Evolutionary conservation across 2,888 invertebrate genomes (phyloP).

Genomic region (Dioctria rufipes): DNA sequence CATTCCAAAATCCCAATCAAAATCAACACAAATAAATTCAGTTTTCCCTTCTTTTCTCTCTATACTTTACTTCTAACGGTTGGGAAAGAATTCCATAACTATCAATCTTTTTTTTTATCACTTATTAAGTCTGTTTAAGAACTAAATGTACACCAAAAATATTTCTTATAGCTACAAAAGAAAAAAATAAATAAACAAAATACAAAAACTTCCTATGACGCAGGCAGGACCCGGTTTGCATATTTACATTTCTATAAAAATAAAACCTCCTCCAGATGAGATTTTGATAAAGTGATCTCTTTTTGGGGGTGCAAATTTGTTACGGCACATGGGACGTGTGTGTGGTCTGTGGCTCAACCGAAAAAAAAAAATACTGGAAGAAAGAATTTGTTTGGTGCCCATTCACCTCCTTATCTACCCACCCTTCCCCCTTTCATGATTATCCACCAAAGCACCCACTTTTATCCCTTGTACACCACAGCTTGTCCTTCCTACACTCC

Average conservation of each 20-base stretch:
- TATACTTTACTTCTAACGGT: too few species aligned
- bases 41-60: too few species aligned
- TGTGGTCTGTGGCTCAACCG: constrained; percentile 34
- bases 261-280: constrained; percentile 30
- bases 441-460: not conserved
- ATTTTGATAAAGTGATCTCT: constrained; percentile 56
- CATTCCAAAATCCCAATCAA: too few species aligned
- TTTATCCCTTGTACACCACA: not conserved
- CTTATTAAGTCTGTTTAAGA: too few species aligned
- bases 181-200: too few species aligned
- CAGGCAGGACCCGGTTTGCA: too few species aligned
- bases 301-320: constrained; percentile 56
- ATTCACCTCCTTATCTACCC: constrained; percentile 3
- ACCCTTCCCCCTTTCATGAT: not conserved
- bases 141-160: too few species aligned
- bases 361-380: not conserved
- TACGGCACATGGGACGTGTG: constrained; percentile 53
- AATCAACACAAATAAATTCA: too few species aligned
- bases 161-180: too few species aligned
- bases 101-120: too few species aligned
- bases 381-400: constrained; percentile 32
- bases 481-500: constrained; percentile 3
- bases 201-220: too few species aligned
- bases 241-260: constrained; percentile 15
- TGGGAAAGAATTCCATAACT: too few species aligned